Evolutionary conservation across 2,888 invertebrate species (phyloP).

Genomic region (Thera britannica): DNA sequence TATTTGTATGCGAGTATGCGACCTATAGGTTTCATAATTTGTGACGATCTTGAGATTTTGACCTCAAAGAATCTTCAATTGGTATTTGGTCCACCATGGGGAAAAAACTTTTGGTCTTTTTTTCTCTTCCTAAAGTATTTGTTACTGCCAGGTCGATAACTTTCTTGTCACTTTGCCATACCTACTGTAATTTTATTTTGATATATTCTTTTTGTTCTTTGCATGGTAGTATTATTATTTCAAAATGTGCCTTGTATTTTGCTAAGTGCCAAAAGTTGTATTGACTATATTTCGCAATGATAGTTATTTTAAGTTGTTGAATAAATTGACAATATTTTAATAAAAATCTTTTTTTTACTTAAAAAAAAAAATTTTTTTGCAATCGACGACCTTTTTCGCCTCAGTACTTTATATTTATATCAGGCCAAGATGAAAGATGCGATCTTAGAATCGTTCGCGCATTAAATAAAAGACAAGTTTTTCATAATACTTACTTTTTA

Average conservation of each 20-base stretch:
- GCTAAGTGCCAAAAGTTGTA: conserved; percentile 49
- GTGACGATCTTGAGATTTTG: too few species aligned
- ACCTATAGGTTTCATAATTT: too few species aligned
- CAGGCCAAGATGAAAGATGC: too few species aligned
- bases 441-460: too few species aligned
- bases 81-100: too few species aligned
- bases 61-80: too few species aligned
- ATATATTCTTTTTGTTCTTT: conserved; percentile 5
- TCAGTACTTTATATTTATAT: too few species aligned
- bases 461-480: background rate
- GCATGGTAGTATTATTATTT: conserved; percentile 19
- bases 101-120: too few species aligned
- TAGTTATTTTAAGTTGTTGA: conserved; percentile 34
- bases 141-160: too few species aligned
- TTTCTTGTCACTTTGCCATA: conserved; percentile 10
- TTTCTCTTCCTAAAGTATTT: too few species aligned
- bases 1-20: too few species aligned
- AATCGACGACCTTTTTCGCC: too few species aligned
- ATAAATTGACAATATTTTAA: conserved; percentile 44
- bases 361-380: background rate
- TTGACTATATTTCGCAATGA: conserved; percentile 31
- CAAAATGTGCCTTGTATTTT: conserved; percentile 38
- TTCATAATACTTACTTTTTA: conserved; percentile 63
- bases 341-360: conserved; percentile 15
- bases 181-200: conserved; percentile 1